Evolutionary conservation across 2,797 vertebrate genomes (phyloP).

Genomic region (Phylloscopus collybita): DNA sequence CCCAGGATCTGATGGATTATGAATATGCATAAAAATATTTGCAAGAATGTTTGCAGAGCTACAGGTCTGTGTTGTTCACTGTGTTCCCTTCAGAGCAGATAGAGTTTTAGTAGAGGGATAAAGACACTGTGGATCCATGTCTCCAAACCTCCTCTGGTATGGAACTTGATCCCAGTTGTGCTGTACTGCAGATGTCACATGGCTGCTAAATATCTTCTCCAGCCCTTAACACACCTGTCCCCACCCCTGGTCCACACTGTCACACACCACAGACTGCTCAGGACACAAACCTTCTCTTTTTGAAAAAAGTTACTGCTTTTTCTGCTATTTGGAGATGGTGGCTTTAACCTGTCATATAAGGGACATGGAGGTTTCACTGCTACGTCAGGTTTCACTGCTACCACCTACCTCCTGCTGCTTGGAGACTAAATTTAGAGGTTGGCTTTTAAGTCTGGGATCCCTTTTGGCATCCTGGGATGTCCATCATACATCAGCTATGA

Average conservation of each 20-base stretch:
- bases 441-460: neutral
- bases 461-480: neutral
- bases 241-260: neutral
- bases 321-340: neutral
- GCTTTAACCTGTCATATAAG: neutral
- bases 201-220: neutral
- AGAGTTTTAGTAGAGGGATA: neutral
- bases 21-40: neutral
- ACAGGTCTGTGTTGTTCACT: neutral
- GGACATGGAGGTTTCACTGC: neutral
- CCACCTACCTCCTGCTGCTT: slow-evolving; percentile 1
- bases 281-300: neutral
- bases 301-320: neutral
- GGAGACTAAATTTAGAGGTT: neutral
- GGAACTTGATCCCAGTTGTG: neutral
- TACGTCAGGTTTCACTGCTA: neutral
- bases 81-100: neutral
- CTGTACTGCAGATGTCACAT: neutral
- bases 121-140: neutral
- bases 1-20: neutral
- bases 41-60: neutral
- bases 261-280: neutral
- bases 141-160: neutral
- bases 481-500: neutral
- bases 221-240: neutral